phyloP scores from a whole-genome alignment of 2,888 invertebrate genomes.

The Merodon equestris region DNA sequence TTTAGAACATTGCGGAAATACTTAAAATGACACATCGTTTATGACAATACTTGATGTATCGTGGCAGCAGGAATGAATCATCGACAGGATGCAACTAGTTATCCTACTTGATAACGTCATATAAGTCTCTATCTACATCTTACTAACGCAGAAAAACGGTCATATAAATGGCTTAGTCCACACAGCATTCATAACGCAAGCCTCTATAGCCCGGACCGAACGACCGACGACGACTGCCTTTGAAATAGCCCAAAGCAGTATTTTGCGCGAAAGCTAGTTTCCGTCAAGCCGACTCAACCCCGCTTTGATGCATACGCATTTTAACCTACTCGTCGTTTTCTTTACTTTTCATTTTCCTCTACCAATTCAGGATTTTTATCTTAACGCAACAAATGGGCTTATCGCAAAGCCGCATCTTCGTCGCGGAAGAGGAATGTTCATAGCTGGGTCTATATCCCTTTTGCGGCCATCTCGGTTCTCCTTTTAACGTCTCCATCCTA shows the following conservation, averaged over 20 bases:
- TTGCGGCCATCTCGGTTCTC: slow-evolving; percentile 37
- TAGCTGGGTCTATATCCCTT: slow-evolving; percentile 23
- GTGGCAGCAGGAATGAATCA: no score
- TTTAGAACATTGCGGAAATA: no score
- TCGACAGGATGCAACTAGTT: no score
- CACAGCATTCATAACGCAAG: slow-evolving; percentile 17
- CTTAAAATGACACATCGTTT: no score
- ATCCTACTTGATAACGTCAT: no score
- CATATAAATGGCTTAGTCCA: no score
- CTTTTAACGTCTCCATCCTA: slow-evolving; percentile 59
- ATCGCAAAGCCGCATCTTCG: slow-evolving; percentile 56
- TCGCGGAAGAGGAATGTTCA: slow-evolving; percentile 38
- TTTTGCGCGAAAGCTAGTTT: slow-evolving; percentile 56
- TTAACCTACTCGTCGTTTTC: slow-evolving; percentile 21
- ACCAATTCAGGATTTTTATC: slow-evolving; percentile 59
- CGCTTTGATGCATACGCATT: slow-evolving; percentile 38
- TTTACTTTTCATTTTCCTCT: neutral
- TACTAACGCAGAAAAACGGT: no score
- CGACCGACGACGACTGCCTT: slow-evolving; percentile 12
- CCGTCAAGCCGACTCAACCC: slow-evolving; percentile 31
- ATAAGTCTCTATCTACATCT: no score
- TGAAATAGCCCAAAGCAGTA: slow-evolving; percentile 39
- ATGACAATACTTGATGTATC: no score
- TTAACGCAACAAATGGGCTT: slow-evolving; percentile 60
- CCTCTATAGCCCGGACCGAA: neutral